These are phyloP conservation scores for Probaryconus sp. DNA, from an alignment of 1,140 invertebrate genomes.

Conservation along the genomic window DNA sequence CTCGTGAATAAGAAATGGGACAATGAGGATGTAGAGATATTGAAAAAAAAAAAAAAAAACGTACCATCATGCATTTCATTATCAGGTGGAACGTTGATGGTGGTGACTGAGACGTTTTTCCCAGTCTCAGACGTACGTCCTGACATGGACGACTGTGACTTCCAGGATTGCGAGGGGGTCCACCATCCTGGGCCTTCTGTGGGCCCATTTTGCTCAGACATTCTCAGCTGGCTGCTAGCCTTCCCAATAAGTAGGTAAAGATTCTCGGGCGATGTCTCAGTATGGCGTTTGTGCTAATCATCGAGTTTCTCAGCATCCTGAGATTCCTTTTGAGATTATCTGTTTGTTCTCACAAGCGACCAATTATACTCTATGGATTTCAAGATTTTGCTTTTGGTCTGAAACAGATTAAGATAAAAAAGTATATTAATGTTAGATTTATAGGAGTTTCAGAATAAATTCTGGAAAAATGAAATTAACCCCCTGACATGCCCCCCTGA, in stretches of 20 bases:
- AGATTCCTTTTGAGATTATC: conserved; percentile 26
- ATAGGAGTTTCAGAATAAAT: no score
- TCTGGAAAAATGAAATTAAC: no score
- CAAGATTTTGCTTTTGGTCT: conserved; percentile 30
- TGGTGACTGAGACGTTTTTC: conserved; percentile 76
- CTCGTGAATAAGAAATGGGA: conserved; percentile 90
- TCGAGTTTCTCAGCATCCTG: conserved; percentile 72
- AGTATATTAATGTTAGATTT: background rate
- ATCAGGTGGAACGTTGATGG: conserved; percentile 73
- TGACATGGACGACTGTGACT: conserved; percentile 64
- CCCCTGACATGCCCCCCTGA: no score
- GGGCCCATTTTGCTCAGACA: conserved; percentile 77
- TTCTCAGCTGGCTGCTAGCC: conserved; percentile 73
- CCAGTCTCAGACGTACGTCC: conserved; percentile 68
- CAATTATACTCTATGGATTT: conserved; percentile 1
- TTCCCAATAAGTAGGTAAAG: conserved; percentile 42
- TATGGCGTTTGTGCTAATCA: conserved; percentile 46
- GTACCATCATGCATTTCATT: conserved; percentile 76
- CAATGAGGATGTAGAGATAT: conserved; percentile 72
- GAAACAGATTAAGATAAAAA: conserved; percentile 20
- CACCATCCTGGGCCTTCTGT: conserved; percentile 74
- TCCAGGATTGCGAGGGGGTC: conserved; percentile 73
- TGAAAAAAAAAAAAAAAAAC: background rate
- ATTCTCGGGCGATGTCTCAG: conserved; percentile 49
- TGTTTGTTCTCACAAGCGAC: conserved; percentile 4